Percentiles rank a stretch among this genome's conserved stretches.
Conservation (phyloP, 2,113 vertebrate genomes). For the Danio rerio region GRCz12tu NC_133193.1:25073001-25073500, state of each 20-base stretch:
- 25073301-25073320: neutral
- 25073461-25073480: too few relatives aligned
- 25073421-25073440: too few relatives aligned
- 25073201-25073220: constrained; percentile 20
- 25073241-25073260: neutral
- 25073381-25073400: too few relatives aligned
- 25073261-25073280: neutral
- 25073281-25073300: neutral
- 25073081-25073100: constrained; percentile 70
- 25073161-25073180: constrained; percentile 54
- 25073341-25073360: too few relatives aligned
- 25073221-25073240: constrained; percentile 6
- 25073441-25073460: too few relatives aligned
- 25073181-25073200: constrained; percentile 37
- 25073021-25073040: constrained; percentile 65
- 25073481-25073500: too few relatives aligned
- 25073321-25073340: too few relatives aligned
- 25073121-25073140: constrained; percentile 61
- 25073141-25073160: constrained; percentile 27
- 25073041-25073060: constrained; percentile 67
- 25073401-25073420: too few relatives aligned
- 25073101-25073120: constrained; percentile 68
- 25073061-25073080: constrained; percentile 67
- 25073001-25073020: constrained; percentile 67
- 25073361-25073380: too few relatives aligned